phyloP scores from a whole-genome alignment of 2,113 vertebrate species.

The Lonchura striata region DNA sequence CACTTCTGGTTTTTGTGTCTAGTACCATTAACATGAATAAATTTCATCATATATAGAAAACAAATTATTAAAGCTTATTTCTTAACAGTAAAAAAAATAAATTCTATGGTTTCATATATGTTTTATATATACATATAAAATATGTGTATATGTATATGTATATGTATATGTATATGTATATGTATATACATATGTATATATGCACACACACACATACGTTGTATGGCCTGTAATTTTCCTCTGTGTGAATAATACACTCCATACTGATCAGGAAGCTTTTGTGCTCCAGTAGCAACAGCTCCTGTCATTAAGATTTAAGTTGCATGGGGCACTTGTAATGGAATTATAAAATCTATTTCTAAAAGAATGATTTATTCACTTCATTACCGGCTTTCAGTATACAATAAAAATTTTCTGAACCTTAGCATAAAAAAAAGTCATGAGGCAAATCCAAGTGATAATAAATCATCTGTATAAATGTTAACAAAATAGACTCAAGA shows the following conservation, averaged over 20 bases:
- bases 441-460: neutral
- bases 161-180: too few relatives aligned
- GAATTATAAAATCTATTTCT: conserved; percentile 50
- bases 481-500: neutral
- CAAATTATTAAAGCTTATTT: neutral
- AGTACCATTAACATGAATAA: neutral
- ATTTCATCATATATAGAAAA: neutral
- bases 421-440: neutral
- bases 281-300: neutral
- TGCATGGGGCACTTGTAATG: neutral
- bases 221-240: neutral
- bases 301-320: conserved; percentile 34
- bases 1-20: neutral
- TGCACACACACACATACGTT: neutral
- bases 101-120: neutral
- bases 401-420: conserved; percentile 4
- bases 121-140: neutral
- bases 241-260: neutral
- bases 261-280: neutral
- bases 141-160: neutral
- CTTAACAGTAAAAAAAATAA: neutral
- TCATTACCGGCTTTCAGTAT: conserved; percentile 10
- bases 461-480: conserved; percentile 24
- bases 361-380: conserved; percentile 32
- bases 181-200: too few relatives aligned